Conservation (phyloP, 2,113 vertebrate species). For the Stegastes partitus region DNA sequence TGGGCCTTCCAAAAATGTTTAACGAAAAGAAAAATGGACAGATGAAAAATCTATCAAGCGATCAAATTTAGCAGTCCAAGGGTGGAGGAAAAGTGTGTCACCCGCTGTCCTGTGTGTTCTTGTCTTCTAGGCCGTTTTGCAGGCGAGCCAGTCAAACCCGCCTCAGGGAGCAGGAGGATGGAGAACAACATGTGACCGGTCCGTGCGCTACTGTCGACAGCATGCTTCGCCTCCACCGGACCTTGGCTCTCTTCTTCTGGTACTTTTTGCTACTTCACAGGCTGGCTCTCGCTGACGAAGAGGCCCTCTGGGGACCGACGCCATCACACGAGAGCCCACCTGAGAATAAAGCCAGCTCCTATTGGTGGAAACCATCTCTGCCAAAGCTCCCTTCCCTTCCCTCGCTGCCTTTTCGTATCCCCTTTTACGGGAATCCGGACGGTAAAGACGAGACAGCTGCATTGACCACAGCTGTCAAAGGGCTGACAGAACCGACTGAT, state of each 20-base stretch:
- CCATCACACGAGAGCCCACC: slow-evolving; percentile 37
- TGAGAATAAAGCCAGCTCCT: slow-evolving; percentile 30
- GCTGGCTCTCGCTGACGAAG: slow-evolving; percentile 67
- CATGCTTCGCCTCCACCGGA: slow-evolving; percentile 77
- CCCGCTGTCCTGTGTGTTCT: slow-evolving; percentile 55
- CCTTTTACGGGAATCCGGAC: slow-evolving; percentile 26
- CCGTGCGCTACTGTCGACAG: slow-evolving; percentile 68
- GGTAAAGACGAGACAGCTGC: neutral
- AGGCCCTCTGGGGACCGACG: slow-evolving; percentile 59
- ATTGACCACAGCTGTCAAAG: slow-evolving; percentile 32
- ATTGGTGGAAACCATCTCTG: slow-evolving; percentile 49
- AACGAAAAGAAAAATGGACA: slow-evolving; percentile 30
- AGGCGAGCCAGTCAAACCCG: slow-evolving; percentile 25
- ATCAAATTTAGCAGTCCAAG: slow-evolving; percentile 28
- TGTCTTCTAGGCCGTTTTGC: slow-evolving; percentile 74
- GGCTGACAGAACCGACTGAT: slow-evolving; percentile 25
- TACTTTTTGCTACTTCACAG: slow-evolving; percentile 66
- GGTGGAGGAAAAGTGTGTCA: slow-evolving; percentile 62
- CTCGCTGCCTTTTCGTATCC: slow-evolving; percentile 6
- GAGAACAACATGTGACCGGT: slow-evolving; percentile 80
- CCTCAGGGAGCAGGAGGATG: slow-evolving; percentile 67
- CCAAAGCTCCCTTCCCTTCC: slow-evolving; percentile 49
- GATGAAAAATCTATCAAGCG: slow-evolving; percentile 38
- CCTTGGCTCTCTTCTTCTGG: slow-evolving; percentile 73
- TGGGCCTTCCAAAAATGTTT: slow-evolving; percentile 28